Conservation (phyloP, 1,140 invertebrate genomes). For the Drosophila fuyamai region DNA sequence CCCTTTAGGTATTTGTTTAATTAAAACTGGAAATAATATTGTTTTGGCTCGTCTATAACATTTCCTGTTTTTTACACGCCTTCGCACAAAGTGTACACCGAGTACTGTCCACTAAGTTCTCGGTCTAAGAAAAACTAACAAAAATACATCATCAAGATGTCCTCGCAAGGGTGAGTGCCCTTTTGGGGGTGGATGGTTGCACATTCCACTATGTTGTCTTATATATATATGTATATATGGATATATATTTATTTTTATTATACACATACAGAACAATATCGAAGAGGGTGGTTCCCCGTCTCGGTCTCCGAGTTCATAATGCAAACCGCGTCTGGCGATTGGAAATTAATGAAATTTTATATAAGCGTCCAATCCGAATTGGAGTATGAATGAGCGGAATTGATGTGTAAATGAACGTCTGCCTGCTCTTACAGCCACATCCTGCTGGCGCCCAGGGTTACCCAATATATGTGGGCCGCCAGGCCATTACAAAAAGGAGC, state of each 20-base stretch:
- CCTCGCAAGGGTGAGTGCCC: conserved; percentile 1
- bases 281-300: conserved; percentile 9
- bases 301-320: conserved; percentile 6
- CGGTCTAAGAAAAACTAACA: background rate
- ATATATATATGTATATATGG: background rate
- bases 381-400: conserved; percentile 45
- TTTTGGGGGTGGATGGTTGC: conserved; percentile 5
- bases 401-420: conserved; percentile 36
- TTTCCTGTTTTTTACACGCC: too few species aligned
- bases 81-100: too few species aligned
- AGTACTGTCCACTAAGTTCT: background rate
- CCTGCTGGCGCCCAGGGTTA: background rate
- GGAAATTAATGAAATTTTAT: conserved; percentile 77
- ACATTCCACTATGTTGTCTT: conserved; percentile 4
- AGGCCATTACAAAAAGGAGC: conserved; percentile 51
- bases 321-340: conserved; percentile 45
- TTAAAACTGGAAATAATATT: too few species aligned
- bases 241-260: background rate
- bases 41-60: too few species aligned
- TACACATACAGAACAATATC: background rate
- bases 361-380: conserved; percentile 48
- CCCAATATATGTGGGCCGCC: conserved; percentile 54
- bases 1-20: too few species aligned
- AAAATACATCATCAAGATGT: conserved; percentile 11
- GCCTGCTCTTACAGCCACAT: conserved; percentile 1